A percentile compares a stretch with the other conserved stretches of the same genome.
phyloP scores from a whole-genome alignment of 2,888 invertebrate genomes.

The Gasteruption jaculator region DNA sequence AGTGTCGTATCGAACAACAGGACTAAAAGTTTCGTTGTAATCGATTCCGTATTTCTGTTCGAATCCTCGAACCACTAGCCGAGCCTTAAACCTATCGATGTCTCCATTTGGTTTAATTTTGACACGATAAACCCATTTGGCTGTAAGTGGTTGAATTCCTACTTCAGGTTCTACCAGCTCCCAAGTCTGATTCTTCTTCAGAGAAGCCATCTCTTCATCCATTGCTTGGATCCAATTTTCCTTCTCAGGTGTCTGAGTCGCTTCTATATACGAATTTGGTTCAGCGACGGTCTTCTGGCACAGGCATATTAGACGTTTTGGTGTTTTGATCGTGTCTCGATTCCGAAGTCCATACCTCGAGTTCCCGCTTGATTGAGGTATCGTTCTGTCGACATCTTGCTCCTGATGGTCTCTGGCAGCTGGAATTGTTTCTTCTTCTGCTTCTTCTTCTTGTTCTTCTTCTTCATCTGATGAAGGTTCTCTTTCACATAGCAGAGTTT shows the following conservation, averaged over 20 bases:
- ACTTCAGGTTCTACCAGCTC: conserved; percentile 5
- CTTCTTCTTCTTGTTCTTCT: conserved; percentile 4
- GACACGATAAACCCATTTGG: conserved; percentile 24
- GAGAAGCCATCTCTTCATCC: conserved; percentile 11
- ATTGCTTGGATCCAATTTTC: conserved; percentile 13
- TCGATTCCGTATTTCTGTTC: conserved; percentile 24
- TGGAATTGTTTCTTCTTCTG: neutral
- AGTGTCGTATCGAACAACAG: no score
- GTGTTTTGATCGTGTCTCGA: conserved; percentile 1
- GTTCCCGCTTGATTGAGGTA: neutral
- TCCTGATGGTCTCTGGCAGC: no score
- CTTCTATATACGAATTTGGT: conserved; percentile 5
- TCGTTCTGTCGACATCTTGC: neutral
- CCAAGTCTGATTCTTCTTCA: conserved; percentile 11
- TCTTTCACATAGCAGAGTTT: no score
- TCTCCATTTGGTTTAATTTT: conserved; percentile 24
- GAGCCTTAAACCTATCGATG: conserved; percentile 24
- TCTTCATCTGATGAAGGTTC: no score
- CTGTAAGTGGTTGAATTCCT: conserved; percentile 16
- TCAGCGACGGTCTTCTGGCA: neutral
- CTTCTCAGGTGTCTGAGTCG: conserved; percentile 4
- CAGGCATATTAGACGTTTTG: conserved; percentile 2
- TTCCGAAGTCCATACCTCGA: conserved; percentile 4
- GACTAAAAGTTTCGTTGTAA: conserved; percentile 25
- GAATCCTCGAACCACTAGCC: conserved; percentile 26